Percentiles rank a stretch among this genome's conserved stretches.
These are phyloP conservation scores for Chaetogeoica ovagalla DNA, from an alignment of 2,888 invertebrate genomes.

Conservation along the genomic window DNA sequence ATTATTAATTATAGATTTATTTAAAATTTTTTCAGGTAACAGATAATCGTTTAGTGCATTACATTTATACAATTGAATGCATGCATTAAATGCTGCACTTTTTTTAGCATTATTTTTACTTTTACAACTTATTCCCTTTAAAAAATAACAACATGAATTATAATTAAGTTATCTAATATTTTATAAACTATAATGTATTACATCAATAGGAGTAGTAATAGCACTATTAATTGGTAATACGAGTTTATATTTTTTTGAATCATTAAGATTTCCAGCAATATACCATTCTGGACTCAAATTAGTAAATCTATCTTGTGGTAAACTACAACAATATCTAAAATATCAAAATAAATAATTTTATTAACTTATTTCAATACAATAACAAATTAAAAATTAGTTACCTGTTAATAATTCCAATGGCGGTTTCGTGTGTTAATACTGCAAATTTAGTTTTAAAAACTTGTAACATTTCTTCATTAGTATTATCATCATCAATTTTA, in stretches of 20 bases:
- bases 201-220: conserved; percentile 70
- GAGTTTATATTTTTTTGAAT: conserved; percentile 63
- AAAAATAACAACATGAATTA: neutral
- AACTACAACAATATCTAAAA: conserved; percentile 71
- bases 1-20: conserved; percentile 60
- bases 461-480: conserved; percentile 19
- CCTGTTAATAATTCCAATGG: conserved; percentile 42
- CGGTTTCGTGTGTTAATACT: conserved; percentile 24
- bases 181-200: conserved; percentile 59
- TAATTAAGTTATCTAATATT: neutral
- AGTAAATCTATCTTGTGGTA: conserved; percentile 82
- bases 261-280: conserved; percentile 57
- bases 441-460: conserved; percentile 28
- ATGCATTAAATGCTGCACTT: conserved; percentile 78
- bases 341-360: conserved; percentile 2
- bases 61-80: conserved; percentile 69
- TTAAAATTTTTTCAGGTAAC: conserved; percentile 63
- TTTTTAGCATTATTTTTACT: conserved; percentile 71
- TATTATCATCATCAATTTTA: conserved; percentile 35
- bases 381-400: conserved; percentile 29
- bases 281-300: conserved; percentile 66
- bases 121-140: conserved; percentile 31
- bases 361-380: neutral
- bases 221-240: conserved; percentile 78
- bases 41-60: conserved; percentile 76